Evolutionary conservation across 2,888 invertebrate species (phyloP).

Genomic region (Drosophila pseudotakahashii): DNA sequence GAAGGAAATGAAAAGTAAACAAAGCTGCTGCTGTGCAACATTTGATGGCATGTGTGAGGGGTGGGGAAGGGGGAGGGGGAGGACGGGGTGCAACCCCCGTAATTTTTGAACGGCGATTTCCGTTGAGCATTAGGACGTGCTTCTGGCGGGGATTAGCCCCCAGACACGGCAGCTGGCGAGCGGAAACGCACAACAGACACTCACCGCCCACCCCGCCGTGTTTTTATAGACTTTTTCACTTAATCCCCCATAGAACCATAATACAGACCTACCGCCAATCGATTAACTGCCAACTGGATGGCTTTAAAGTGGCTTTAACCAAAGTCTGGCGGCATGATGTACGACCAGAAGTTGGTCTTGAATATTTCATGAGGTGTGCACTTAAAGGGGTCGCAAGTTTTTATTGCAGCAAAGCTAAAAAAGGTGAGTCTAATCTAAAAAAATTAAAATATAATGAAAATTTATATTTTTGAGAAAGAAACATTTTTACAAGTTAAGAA

Average conservation of each 20-base stretch:
- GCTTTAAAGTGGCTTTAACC: conserved; percentile 49
- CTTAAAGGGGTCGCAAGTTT: conserved; percentile 3
- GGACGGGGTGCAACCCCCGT: conserved; percentile 1
- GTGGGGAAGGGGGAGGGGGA: neutral
- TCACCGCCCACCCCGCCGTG: conserved; percentile 15
- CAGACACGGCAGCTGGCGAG: conserved; percentile 62
- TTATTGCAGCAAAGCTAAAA: neutral
- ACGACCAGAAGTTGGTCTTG: conserved; percentile 3
- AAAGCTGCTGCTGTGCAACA: conserved; percentile 31
- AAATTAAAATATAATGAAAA: neutral
- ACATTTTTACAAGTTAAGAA: no score
- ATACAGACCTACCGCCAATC: conserved; percentile 45
- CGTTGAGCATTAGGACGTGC: conserved; percentile 64
- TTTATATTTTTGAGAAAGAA: no score
- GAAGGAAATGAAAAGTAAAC: conserved; percentile 79
- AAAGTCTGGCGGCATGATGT: conserved; percentile 16
- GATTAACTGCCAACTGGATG: conserved; percentile 56
- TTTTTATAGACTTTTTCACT: conserved; percentile 52
- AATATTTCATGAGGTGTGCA: conserved; percentile 9
- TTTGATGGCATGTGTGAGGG: conserved; percentile 32
- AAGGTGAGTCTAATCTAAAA: neutral
- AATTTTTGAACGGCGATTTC: conserved; percentile 64
- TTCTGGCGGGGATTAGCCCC: conserved; percentile 70
- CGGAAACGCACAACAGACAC: conserved; percentile 59
- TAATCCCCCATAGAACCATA: conserved; percentile 42